Percentiles rank a stretch among this genome's conserved stretches.
Conservation (phyloP, 92 coral and sea anemone species). For the Actinernus sp. region DNA sequence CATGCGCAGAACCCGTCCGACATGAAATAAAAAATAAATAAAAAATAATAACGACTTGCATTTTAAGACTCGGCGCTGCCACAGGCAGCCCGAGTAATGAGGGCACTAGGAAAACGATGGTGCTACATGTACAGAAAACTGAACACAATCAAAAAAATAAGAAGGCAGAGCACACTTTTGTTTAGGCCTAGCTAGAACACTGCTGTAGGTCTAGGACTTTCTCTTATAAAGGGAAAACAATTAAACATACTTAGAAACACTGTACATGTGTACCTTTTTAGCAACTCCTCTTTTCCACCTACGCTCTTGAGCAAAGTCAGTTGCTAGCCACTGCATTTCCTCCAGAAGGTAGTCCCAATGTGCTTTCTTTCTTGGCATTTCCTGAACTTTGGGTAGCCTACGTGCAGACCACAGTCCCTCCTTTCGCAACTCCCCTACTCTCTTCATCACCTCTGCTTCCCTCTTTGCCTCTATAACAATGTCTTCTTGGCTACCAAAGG, state of each 20-base stretch:
- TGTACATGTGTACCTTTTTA: slow-evolving; percentile 74
- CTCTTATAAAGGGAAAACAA: too few species aligned
- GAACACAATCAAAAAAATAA: too few species aligned
- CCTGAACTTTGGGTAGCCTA: slow-evolving; percentile 96
- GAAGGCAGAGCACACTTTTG: too few species aligned
- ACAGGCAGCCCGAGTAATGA: too few species aligned
- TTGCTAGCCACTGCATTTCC: slow-evolving; percentile 99
- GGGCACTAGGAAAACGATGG: too few species aligned
- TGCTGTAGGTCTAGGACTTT: too few species aligned
- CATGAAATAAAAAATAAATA: too few species aligned
- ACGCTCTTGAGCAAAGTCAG: slow-evolving; percentile 98
- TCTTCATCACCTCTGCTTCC: slow-evolving; percentile 96
- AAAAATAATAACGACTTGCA: too few species aligned
- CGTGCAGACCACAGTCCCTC: slow-evolving; percentile 95
- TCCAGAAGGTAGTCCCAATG: slow-evolving; percentile 98
- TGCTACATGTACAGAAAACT: too few species aligned
- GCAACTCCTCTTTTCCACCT: slow-evolving; percentile 99
- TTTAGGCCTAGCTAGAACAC: too few species aligned
- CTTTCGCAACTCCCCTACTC: slow-evolving; percentile 93
- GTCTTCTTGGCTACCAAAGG: slow-evolving; percentile 91
- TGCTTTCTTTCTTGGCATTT: slow-evolving; percentile 89
- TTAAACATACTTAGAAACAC: not conserved
- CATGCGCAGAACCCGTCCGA: too few species aligned
- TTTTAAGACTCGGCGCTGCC: too few species aligned
- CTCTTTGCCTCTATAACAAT: slow-evolving; percentile 93